Conservation (phyloP, 1,140 invertebrate species). For the Aphelinus certus region DNA sequence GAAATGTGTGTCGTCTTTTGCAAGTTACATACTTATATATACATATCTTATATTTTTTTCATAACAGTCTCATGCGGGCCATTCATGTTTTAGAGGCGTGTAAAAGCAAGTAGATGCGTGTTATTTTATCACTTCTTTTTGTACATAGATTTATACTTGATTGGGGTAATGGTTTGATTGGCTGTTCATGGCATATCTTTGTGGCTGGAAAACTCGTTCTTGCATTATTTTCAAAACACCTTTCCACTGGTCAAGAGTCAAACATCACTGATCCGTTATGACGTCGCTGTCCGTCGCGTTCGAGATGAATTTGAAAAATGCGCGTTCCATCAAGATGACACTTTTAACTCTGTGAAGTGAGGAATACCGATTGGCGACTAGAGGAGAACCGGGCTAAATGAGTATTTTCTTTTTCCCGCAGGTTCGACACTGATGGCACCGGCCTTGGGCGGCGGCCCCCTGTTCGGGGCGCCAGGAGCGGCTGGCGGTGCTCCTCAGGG, state of each 20-base stretch:
- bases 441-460: slow-evolving; percentile 44
- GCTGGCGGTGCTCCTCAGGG: slow-evolving; percentile 59
- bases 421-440: slow-evolving; percentile 71
- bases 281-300: too few species aligned
- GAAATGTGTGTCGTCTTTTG: slow-evolving; percentile 36
- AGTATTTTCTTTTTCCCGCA: slow-evolving; percentile 41
- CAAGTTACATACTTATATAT: slow-evolving; percentile 17
- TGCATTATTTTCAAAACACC: slow-evolving; percentile 30
- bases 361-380: not conserved
- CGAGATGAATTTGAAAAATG: not conserved
- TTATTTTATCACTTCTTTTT: slow-evolving; percentile 46
- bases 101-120: not conserved
- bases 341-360: too few species aligned
- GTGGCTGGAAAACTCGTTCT: slow-evolving; percentile 42
- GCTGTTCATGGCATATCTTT: slow-evolving; percentile 39
- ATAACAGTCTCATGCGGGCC: slow-evolving; percentile 14
- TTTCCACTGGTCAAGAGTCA: slow-evolving; percentile 49
- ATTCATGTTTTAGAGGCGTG: slow-evolving; percentile 24
- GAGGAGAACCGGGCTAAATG: not conserved
- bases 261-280: slow-evolving; percentile 14
- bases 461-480: slow-evolving; percentile 51
- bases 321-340: not conserved
- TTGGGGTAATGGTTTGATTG: slow-evolving; percentile 51
- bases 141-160: slow-evolving; percentile 49
- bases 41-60: slow-evolving; percentile 10